Evolutionary conservation across 2,113 vertebrate species (phyloP), one percentile per base, ranked within the genome.

Genomic region (Xerus inauris): DNA sequence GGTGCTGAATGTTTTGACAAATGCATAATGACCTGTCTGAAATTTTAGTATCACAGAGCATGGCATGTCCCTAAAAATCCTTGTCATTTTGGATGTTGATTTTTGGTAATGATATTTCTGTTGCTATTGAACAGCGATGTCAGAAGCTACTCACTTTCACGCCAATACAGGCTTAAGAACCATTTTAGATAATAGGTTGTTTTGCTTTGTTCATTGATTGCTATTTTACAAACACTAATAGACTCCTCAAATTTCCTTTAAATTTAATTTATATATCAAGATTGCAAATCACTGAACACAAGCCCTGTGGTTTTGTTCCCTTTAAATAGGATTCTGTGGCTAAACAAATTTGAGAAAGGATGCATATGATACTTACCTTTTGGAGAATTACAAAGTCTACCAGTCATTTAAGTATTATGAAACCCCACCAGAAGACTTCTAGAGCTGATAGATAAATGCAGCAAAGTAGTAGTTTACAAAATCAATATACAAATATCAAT

Each of bases 31-130:
- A 40, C 65, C 65, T 35, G 54, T 49, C 30, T 20, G 16, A 42
- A 8, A 38, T 17, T 8, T 1, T 4, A 38, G 73, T 28, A 30
- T 6, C 14, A 38, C 1, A 38, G 13, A 91, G 17, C 5, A 65
- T 42, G 47, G 42, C 22, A 51, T 19, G 38, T 26, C 30, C 30
- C 26, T 69, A 57, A 89, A 93, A 86, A 13, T 57, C 11, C 6
- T 81, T 76, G 5, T 6, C 13, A 24, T 20, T 75, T 77, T 79
- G 54, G 40, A 57, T 90, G 38, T 51, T 87, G 75, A 64, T 59
- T 81, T 96, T 87, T 87, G 12, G 79, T 87, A 87, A 91, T 89
- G 92, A 64, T 24, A 32, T 42, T 62, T 30, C 20, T 86, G 45
- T 76, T 51, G 35, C 54, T 77, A 30, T 67, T 89, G 65, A 62